These are phyloP conservation scores for Laupala kohalensis DNA, from an alignment of 1,140 invertebrate genomes.

Conservation along the genomic window DNA sequence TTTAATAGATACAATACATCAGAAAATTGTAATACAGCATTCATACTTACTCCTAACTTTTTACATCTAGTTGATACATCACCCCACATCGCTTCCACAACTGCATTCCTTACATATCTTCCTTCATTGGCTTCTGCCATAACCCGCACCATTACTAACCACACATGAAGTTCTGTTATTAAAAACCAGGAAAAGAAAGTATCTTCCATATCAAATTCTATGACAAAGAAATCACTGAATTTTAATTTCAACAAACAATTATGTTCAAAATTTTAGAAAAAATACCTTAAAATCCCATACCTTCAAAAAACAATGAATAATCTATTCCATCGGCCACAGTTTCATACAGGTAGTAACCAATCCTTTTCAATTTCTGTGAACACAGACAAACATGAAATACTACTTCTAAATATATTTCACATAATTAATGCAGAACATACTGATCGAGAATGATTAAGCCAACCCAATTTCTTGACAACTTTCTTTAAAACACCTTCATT, in stretches of 20 bases:
- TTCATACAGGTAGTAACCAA: conserved; percentile 10
- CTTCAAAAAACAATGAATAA: conserved; percentile 8
- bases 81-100: conserved; percentile 67
- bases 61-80: conserved; percentile 59
- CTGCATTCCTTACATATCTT: conserved; percentile 48
- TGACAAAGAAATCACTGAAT: conserved; percentile 28
- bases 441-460: not conserved
- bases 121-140: conserved; percentile 65
- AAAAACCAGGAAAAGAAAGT: conserved; percentile 75
- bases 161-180: conserved; percentile 70
- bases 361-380: conserved; percentile 5
- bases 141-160: conserved; percentile 60
- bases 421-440: not conserved
- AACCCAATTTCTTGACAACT: not conserved
- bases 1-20: too few species aligned
- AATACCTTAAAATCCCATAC: not conserved
- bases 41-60: conserved; percentile 53
- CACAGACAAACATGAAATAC: not conserved
- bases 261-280: not conserved
- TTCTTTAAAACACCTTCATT: not conserved
- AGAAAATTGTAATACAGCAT: too few species aligned
- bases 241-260: not conserved
- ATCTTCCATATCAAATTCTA: conserved; percentile 55
- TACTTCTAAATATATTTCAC: not conserved
- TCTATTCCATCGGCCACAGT: conserved; percentile 1